Evolutionary conservation across 2,888 invertebrate species (phyloP), one percentile per base, ranked within the genome.

Genomic region (Pammene aurita): DNA sequence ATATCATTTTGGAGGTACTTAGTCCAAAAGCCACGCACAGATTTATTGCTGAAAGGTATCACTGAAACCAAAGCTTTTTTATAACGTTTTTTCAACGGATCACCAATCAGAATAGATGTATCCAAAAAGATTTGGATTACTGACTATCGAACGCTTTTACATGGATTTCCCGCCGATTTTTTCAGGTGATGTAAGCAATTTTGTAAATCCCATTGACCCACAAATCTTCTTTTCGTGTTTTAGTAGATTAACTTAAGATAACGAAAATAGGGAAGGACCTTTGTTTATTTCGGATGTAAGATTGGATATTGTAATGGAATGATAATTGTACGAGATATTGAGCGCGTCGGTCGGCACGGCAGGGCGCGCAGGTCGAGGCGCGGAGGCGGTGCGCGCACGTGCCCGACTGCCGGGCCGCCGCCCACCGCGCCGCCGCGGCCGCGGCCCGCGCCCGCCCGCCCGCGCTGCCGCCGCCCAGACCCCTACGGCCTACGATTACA

Each of bases 371-470:
- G 74, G 77, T 77, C 66, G 73, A 72, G 81, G 84, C 88, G 88
- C 88, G 81, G 78, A 83, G 84, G 86, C 86, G 89, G 80, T 84
- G 79, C 86, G 88, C 89, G 90, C 90, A 87, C 90, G 90, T 87
- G 90, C 83, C 83, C 81, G 85, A 90, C 90, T 90, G 91, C 88
- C 89, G 89, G 85, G 80, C 78, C 79, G 76, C 78, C 80, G 76
- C 81, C 84, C 85, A 84, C 84, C 87, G 84, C 74, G 77, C 78
- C 76, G 77, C 79, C 84, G 84, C 84, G 83, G 82, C 80, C 86
- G 75, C 84, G 84, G 83, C 81, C 80, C 78, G 76, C 76, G 76
- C 79, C 74, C 77, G 72, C n/a, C 73, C 81, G 83, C 83, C 83
- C 83, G 77, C 78, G 84, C 85, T 84, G 83, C 83, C 85, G 74